phyloP scores from a whole-genome alignment of 2,888 invertebrate genomes.

The Venustoraphidia nigricollis region DNA sequence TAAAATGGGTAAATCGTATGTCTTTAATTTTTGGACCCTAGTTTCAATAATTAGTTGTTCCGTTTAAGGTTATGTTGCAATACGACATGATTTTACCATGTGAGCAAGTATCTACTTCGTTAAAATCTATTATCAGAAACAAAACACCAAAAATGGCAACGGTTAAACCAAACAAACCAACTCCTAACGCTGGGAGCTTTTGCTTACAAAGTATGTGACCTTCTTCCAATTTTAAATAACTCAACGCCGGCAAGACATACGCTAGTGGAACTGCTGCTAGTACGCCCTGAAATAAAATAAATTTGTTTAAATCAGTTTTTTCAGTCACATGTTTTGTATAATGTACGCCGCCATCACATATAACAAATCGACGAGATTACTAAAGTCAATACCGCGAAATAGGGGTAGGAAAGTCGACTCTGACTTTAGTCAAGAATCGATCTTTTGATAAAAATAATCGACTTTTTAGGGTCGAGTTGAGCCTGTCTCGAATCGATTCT shows the following conservation, averaged over 20 bases:
- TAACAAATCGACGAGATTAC: too few relatives aligned
- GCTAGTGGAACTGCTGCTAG: conserved; percentile 70
- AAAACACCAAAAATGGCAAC: conserved; percentile 45
- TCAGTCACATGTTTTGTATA: too few relatives aligned
- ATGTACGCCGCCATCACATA: too few relatives aligned
- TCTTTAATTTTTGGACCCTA: too few relatives aligned
- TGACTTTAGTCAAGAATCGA: too few relatives aligned
- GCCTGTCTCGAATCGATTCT: too few relatives aligned
- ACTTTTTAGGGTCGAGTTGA: too few relatives aligned
- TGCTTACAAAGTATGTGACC: conserved; percentile 46
- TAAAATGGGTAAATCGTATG: too few relatives aligned
- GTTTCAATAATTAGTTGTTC: background rate
- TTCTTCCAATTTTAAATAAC: conserved; percentile 60
- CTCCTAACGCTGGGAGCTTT: conserved; percentile 55
- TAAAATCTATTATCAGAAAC: conserved; percentile 36
- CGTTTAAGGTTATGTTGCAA: conserved; percentile 25
- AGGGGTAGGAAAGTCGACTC: too few relatives aligned
- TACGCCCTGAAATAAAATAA: conserved; percentile 43
- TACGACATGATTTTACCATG: conserved; percentile 48
- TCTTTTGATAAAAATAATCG: too few relatives aligned
- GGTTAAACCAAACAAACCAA: conserved; percentile 49
- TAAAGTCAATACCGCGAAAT: too few relatives aligned
- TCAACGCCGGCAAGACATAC: conserved; percentile 64
- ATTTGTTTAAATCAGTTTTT: too few relatives aligned
- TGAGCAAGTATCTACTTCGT: conserved; percentile 38